Conservation (phyloP, 2,797 vertebrate genomes). For the Danionella dracula region DNA sequence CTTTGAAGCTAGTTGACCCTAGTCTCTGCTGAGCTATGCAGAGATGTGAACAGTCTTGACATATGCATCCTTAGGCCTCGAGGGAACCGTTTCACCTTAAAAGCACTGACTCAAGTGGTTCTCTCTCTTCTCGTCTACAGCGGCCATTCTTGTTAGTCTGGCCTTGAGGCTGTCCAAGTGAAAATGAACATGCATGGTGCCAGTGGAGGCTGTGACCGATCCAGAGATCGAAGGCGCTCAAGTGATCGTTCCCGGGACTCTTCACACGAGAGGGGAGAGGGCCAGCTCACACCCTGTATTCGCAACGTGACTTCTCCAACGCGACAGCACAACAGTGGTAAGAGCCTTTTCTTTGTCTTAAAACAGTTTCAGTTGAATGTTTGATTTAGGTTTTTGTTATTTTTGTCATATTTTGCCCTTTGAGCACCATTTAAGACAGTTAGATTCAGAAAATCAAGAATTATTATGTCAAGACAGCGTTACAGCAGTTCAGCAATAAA, state of each 20-base stretch:
- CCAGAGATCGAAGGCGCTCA: conserved; percentile 90
- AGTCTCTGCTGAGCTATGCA: neutral
- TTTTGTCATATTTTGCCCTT: no score
- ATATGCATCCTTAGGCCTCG: neutral
- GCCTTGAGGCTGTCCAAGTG: conserved; percentile 71
- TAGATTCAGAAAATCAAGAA: no score
- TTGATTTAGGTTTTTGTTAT: neutral
- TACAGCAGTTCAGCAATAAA: no score
- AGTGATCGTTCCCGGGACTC: conserved; percentile 96
- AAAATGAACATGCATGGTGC: conserved; percentile 95
- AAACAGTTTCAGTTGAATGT: no score
- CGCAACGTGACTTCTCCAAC: conserved; percentile 96
- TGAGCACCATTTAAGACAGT: no score
- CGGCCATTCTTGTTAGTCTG: conserved; percentile 74
- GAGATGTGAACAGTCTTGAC: neutral
- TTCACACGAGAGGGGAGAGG: conserved; percentile 90
- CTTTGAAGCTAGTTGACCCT: neutral
- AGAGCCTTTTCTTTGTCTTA: conserved; percentile 41
- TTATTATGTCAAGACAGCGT: no score
- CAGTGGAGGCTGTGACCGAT: conserved; percentile 86
- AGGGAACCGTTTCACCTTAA: neutral
- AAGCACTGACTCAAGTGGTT: conserved; percentile 66
- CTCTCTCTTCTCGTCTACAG: conserved; percentile 62
- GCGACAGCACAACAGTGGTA: conserved; percentile 89
- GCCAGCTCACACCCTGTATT: conserved; percentile 96